A percentile compares a stretch with the other conserved stretches of the same genome.
phyloP scores from a whole-genome alignment of 1,140 invertebrate genomes.

The Gonioctena quinquepunctata region DNA sequence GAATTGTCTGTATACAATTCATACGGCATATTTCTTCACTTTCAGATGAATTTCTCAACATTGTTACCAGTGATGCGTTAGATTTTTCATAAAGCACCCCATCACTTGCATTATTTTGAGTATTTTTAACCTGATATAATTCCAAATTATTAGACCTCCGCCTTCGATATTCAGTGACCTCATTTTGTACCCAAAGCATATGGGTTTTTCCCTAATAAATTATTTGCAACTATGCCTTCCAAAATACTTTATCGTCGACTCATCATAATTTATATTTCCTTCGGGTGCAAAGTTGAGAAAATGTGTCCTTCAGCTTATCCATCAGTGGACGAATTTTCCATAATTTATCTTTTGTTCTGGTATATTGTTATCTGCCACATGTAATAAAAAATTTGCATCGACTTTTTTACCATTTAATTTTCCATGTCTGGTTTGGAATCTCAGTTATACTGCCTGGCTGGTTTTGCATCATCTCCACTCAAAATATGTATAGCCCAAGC shows the following conservation, averaged over 20 bases:
- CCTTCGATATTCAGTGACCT: conserved; percentile 19
- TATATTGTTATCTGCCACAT: conserved; percentile 21
- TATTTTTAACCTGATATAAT: conserved; percentile 42
- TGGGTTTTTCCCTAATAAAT: conserved; percentile 34
- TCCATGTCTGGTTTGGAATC: conserved; percentile 25
- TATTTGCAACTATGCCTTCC: conserved; percentile 40
- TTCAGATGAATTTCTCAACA: conserved; percentile 26
- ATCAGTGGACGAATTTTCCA: conserved; percentile 33
- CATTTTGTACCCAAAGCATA: conserved; percentile 21
- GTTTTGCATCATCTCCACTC: no score
- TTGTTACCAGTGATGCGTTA: conserved; percentile 26
- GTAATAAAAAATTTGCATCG: conserved; percentile 17
- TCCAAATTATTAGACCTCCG: conserved; percentile 21
- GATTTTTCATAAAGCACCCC: conserved; percentile 36
- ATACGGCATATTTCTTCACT: no score
- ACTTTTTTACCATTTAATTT: conserved; percentile 11
- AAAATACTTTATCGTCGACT: conserved; percentile 29
- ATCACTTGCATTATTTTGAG: conserved; percentile 28
- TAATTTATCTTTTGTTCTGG: no score
- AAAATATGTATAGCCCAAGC: no score
- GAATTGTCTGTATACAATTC: no score
- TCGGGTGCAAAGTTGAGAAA: conserved; percentile 3
- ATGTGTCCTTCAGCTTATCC: conserved; percentile 22
- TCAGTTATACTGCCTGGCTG: conserved; percentile 24
- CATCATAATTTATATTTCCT: conserved; percentile 13